phyloP scores from a whole-genome alignment of 2,797 vertebrate genomes.

The Neosilurus hyrtlii region DNA sequence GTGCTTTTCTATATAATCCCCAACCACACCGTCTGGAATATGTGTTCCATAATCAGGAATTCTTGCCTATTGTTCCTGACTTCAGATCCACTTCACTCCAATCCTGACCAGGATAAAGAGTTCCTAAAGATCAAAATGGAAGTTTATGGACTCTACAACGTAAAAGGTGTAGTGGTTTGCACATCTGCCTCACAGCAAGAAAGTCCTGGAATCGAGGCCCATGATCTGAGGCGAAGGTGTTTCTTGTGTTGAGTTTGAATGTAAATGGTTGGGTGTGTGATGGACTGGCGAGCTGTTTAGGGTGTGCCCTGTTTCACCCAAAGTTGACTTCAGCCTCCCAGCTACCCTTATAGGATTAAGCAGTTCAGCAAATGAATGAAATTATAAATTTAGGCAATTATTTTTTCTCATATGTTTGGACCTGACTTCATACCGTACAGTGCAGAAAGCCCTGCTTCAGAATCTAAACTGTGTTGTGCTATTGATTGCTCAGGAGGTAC shows the following conservation, averaged over 20 bases:
- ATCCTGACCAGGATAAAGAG: not conserved
- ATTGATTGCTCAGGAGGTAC: constrained; percentile 56
- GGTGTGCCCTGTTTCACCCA: too few species aligned
- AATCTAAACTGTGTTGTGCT: constrained; percentile 47
- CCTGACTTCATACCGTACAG: not conserved
- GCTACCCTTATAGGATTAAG: too few species aligned
- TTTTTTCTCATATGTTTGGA: not conserved
- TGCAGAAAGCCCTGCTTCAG: constrained; percentile 51
- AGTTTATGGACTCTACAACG: not conserved
- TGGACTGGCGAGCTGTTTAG: too few species aligned
- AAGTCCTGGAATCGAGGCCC: too few species aligned
- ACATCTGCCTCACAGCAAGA: too few species aligned
- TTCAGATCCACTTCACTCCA: not conserved
- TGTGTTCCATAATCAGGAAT: not conserved
- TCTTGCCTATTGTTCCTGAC: not conserved
- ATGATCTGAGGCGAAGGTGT: too few species aligned
- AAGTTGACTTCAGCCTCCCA: too few species aligned
- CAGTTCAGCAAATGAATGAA: too few species aligned
- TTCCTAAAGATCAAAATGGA: not conserved
- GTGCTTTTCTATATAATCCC: not conserved
- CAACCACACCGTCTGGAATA: not conserved
- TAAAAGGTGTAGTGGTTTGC: too few species aligned
- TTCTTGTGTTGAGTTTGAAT: too few species aligned
- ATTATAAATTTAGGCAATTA: too few species aligned
- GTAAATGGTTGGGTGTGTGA: too few species aligned